A percentile compares a stretch with the other conserved stretches of the same genome.
Evolutionary conservation across 2,797 vertebrate species (phyloP).

Genomic region (Balearica regulorum): DNA sequence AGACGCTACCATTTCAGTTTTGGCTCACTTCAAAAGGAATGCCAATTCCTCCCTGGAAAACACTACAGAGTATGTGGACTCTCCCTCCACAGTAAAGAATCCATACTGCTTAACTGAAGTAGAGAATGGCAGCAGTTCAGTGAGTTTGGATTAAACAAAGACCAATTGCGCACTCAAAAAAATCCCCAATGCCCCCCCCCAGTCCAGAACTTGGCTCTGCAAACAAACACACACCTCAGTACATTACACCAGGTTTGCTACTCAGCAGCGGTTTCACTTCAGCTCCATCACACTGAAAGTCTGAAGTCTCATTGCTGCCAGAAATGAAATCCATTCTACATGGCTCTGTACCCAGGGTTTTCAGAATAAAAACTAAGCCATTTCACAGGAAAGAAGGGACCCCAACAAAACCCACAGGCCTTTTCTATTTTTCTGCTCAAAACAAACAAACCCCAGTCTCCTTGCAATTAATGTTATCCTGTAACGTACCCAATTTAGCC

Average conservation of each 20-base stretch:
- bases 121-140: not conserved
- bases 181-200: not conserved
- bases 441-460: not conserved
- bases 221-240: not conserved
- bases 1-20: not conserved
- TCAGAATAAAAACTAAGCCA: not conserved
- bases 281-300: not conserved
- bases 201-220: fast-evolving
- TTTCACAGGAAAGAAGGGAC: not conserved
- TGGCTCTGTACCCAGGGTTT: not conserved
- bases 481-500: not conserved
- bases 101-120: fast-evolving
- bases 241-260: fast-evolving
- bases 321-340: not conserved
- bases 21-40: not conserved
- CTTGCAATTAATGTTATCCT: not conserved
- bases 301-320: not conserved
- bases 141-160: not conserved
- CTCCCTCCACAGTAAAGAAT: not conserved
- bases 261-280: not conserved
- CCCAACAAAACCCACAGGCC: not conserved
- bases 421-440: not conserved
- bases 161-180: fast-evolving
- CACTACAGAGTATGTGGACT: not conserved
- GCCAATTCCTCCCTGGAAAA: not conserved